Evolutionary conservation across 2,797 vertebrate genomes (phyloP).

Genomic region (Thaleichthys pacificus): DNA sequence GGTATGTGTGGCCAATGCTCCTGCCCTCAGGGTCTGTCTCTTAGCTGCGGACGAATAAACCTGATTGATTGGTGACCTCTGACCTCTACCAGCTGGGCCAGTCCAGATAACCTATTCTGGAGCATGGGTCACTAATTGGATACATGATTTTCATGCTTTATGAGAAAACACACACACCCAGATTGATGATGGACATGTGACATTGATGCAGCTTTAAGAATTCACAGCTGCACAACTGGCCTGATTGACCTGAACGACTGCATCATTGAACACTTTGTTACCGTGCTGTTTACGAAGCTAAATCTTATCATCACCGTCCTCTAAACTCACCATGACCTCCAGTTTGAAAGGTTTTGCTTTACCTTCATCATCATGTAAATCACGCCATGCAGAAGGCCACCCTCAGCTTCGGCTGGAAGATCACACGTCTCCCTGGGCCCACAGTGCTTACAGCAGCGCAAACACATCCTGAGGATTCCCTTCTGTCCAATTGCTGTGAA

Average conservation of each 20-base stretch:
- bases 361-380: neutral
- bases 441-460: neutral
- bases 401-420: neutral
- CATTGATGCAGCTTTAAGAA: neutral
- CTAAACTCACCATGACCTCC: neutral
- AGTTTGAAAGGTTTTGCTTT: neutral
- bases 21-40: slow-evolving; percentile 9
- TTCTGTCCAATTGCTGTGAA: neutral
- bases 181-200: neutral
- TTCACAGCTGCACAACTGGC: neutral
- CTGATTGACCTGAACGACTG: too few species aligned
- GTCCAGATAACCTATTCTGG: slow-evolving; percentile 47
- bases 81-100: slow-evolving; percentile 32
- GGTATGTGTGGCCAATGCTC: neutral
- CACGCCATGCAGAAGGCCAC: neutral
- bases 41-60: slow-evolving; percentile 42
- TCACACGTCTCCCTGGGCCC: too few species aligned
- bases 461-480: neutral
- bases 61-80: slow-evolving; percentile 51
- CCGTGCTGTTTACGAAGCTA: too few species aligned
- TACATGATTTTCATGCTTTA: slow-evolving; percentile 29
- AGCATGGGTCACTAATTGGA: slow-evolving; percentile 48
- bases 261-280: too few species aligned
- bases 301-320: neutral
- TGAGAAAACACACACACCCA: neutral